phyloP scores from a whole-genome alignment of 2,888 invertebrate species.

The Luperina nickerlii region DNA sequence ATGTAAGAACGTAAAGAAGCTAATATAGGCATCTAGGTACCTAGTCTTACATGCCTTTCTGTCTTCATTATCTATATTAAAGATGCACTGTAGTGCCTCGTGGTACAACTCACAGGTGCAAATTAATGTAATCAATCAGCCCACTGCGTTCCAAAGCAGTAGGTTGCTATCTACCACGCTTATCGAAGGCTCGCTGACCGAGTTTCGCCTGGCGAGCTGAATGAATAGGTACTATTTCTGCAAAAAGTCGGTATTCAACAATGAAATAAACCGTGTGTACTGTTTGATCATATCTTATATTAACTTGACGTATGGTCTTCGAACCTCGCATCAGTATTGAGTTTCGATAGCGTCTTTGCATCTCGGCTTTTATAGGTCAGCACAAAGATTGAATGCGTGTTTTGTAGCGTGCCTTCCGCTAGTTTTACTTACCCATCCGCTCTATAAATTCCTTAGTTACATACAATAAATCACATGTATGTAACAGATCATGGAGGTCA shows the following conservation, averaged over 20 bases:
- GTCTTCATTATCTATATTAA: neutral
- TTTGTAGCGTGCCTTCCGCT: neutral
- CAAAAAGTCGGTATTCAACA: neutral
- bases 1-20: neutral
- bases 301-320: neutral
- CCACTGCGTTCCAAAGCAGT: neutral
- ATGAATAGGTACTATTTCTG: neutral
- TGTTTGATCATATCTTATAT: neutral
- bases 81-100: neutral
- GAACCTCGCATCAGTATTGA: neutral
- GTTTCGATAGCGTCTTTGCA: neutral
- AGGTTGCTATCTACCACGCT: neutral
- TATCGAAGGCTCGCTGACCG: neutral
- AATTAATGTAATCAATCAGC: neutral
- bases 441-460: neutral
- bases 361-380: neutral
- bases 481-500: constrained; percentile 92
- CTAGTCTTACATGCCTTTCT: neutral
- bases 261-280: neutral
- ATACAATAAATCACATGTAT: neutral
- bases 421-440: neutral
- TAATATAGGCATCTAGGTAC: neutral
- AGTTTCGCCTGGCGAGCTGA: neutral
- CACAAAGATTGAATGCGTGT: neutral
- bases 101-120: neutral